Evolutionary conservation across 2,888 invertebrate species (phyloP).

Genomic region (Tetranychus piercei): DNA sequence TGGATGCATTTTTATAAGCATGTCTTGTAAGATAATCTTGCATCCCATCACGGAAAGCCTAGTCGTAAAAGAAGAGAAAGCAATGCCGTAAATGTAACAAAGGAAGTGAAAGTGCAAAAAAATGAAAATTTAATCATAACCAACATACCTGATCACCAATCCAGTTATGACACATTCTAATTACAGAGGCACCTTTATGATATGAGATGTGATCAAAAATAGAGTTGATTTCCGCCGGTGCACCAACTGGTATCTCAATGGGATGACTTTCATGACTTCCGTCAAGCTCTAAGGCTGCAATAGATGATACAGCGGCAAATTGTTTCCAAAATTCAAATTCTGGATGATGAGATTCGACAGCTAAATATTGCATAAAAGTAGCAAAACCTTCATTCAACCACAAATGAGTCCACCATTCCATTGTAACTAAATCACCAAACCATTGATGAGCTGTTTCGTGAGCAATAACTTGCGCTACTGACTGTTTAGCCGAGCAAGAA

Average conservation of each 20-base stretch:
- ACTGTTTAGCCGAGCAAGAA: conserved; percentile 60
- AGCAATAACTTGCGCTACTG: conserved; percentile 56
- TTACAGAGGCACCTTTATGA: conserved; percentile 81
- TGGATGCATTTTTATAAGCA: conserved; percentile 72
- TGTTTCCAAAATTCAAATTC: conserved; percentile 94
- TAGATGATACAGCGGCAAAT: conserved; percentile 73
- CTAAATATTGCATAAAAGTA: conserved; percentile 82
- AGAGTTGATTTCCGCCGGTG: conserved; percentile 86
- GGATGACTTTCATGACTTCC: conserved; percentile 75
- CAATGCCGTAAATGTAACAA: background rate
- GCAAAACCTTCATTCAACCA: conserved; percentile 86
- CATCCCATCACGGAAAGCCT: conserved; percentile 71
- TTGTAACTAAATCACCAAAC: conserved; percentile 94
- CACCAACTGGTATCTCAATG: conserved; percentile 79
- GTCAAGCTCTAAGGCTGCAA: conserved; percentile 65
- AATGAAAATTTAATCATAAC: background rate
- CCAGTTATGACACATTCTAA: conserved; percentile 80
- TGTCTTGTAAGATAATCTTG: conserved; percentile 66
- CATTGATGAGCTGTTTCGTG: conserved; percentile 94
- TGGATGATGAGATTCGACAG: conserved; percentile 76
- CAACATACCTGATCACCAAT: conserved; percentile 53
- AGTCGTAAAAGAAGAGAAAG: background rate
- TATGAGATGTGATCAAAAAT: conserved; percentile 96
- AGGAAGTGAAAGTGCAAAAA: background rate
- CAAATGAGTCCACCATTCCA: conserved; percentile 47